Base-by-base conservation (phyloP, 1,140 invertebrate genomes). In the Vollenhovia emeryi region DNA sequence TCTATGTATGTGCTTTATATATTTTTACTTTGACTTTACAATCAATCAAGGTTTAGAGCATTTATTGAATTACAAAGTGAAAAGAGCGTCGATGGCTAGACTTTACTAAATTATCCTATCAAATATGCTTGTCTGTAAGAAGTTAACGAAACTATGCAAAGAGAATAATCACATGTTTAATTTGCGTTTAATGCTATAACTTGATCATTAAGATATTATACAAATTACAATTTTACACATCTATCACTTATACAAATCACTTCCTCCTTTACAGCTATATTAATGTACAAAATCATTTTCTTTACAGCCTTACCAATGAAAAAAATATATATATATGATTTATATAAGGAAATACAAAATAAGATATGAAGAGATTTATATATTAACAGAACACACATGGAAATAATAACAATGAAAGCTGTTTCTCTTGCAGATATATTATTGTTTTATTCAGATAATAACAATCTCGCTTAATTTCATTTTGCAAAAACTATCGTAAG, bases 401-500 rank as follows among this genome's bases (percentile, higher is more conserved):
- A 24, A 57, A 57, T 8, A 11, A 24, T 8, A 27, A 57, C 24
- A 55, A 18, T 52, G 8, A 57, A 6, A 57, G 8, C 2, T 50
- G 5, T 50, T n/a, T 52, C n/a, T n/a, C 7, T 7, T 52, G 11
- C 11, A 52, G 15, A n/a, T 75, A n/a, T 60, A 43, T 78, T 21
- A 52, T 55, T 8, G 21, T 57, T 57, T 57, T 57, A 57, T 21
- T 55, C 11, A 55, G 3, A 18, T 9, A 21, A 36, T 74, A 74
- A 52, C 50, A 74, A 33, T 52, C 55, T 36, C 3, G 18, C 6
- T 73, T 73, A 40, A 57, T 57, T 57, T 57, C 52, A 24, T 4
- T 45, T 76, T 59, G 36, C 18, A 15, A 62, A 60, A 76, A 30
- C 18, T 76, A 45, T 73, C 15, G 5, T 59, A 75, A 43, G 15